phyloP scores from a whole-genome alignment of 2,888 invertebrate species.

The Mylabris sibirica region DNA sequence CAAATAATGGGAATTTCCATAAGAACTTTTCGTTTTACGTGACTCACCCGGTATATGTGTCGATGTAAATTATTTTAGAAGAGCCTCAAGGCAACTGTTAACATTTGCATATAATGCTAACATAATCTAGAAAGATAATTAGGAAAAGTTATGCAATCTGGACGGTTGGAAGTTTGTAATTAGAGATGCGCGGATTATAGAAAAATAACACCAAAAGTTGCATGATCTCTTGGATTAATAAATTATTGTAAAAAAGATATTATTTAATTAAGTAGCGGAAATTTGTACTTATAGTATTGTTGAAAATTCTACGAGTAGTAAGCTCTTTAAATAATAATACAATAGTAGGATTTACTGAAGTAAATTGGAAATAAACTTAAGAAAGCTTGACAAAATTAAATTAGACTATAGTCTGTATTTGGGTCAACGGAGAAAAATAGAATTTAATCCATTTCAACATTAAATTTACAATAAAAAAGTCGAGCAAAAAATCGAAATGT shows the following conservation, averaged over 20 bases:
- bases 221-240: background rate
- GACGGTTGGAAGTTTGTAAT: background rate
- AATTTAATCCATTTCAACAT: background rate
- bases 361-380: slow-evolving; percentile 24
- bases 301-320: no score
- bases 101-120: background rate
- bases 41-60: background rate
- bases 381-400: slow-evolving; percentile 17
- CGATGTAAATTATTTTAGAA: background rate
- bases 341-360: slow-evolving; percentile 18
- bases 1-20: no score
- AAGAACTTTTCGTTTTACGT: no score
- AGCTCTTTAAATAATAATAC: slow-evolving; percentile 7
- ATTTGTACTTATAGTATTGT: no score
- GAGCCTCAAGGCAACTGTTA: background rate
- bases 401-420: slow-evolving; percentile 19
- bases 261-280: no score
- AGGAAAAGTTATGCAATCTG: background rate
- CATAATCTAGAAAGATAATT: background rate
- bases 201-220: slow-evolving; percentile 6
- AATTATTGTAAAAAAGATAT: slow-evolving; percentile 12
- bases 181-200: background rate
- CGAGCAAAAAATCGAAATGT: background rate
- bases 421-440: background rate
- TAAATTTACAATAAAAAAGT: background rate